Evolutionary conservation across 2,797 vertebrate genomes (phyloP).

Genomic region (Echiichthys vipera): DNA sequence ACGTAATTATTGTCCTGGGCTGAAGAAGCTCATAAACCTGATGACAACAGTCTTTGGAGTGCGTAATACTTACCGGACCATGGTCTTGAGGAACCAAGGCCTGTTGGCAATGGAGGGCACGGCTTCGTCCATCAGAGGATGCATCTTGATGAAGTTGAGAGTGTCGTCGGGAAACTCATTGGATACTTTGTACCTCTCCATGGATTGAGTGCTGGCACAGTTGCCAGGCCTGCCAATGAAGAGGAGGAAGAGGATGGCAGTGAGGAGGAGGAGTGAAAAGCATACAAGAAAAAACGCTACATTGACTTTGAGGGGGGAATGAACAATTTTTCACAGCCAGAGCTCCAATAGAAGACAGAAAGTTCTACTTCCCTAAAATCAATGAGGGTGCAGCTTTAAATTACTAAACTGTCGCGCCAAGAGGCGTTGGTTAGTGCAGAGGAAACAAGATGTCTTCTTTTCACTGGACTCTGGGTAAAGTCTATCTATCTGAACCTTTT

Average conservation of each 20-base stretch:
- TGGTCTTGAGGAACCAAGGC: constrained; percentile 98
- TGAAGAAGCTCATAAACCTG: constrained; percentile 52
- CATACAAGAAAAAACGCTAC: constrained; percentile 19
- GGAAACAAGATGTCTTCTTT: constrained; percentile 53
- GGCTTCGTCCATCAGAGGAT: constrained; percentile 98
- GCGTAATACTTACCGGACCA: constrained; percentile 92
- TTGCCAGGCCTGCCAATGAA: constrained; percentile 89
- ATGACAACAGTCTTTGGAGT: constrained; percentile 39
- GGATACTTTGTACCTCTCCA: constrained; percentile 93
- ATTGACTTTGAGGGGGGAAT: neutral
- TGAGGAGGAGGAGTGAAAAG: neutral
- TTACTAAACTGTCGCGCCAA: constrained; percentile 47
- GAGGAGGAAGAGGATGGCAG: constrained; percentile 30
- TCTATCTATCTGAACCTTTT: constrained; percentile 74
- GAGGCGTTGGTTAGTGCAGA: constrained; percentile 46
- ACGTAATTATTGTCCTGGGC: constrained; percentile 62
- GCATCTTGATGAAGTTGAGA: constrained; percentile 98
- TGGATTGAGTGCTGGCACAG: constrained; percentile 90
- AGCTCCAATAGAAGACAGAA: constrained; percentile 29
- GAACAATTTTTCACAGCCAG: constrained; percentile 34
- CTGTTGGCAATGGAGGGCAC: constrained; percentile 94
- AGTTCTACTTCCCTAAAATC: constrained; percentile 63
- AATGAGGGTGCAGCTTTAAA: constrained; percentile 53
- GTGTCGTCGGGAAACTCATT: constrained; percentile 98
- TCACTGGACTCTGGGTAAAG: constrained; percentile 32